Base-by-base conservation (phyloP, 2,888 invertebrate species). In the Polymixis flavicincta region DNA sequence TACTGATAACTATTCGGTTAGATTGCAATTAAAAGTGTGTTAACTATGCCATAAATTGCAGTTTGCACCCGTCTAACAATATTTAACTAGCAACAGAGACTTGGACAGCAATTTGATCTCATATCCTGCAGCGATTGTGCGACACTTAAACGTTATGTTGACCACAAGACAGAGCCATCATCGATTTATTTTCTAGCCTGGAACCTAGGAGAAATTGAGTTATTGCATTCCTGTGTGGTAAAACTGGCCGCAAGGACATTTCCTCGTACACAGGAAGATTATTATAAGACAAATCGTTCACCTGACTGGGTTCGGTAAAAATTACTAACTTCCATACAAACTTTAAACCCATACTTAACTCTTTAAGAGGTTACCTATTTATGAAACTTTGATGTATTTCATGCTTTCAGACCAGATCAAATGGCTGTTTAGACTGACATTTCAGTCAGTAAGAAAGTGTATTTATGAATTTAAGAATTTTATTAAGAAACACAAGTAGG, bases 111-210 rank as follows among this genome's bases (percentile, higher is more conserved):
- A 83, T 75, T 59, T 80, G 81, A 84, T 71, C 84, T 75, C 81
- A 74, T 78, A 86, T 85, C 84, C 86, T 86, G 72, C 54, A 59
- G 61, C 59, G 74, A 84, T 80, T 77, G 52, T 37, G 55, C 37
- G 66, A 70, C 70, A 69, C 54, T 65, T 52, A 54, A 60, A 61
- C 71, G 14, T 48, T 60, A n/a, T 48, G 48, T 66, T 66, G n/a
- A 83, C 84, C 84, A 57, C 84, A 77, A 73, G 74, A 85, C 63
- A 66, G 60, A 59, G 13, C 28, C 28, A 71, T 84, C 54, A 63
- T 48, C 6, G 2, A 48, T 55, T 78, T 69, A 80, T 77, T 37
- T 5, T 42, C 48, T 28, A 28, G 8, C 11, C 14, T 22, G 5
- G 42, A 50, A 50, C 11, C 8, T 32, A 45, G 28, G n/a, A n/a